A percentile compares a stretch with the other conserved stretches of the same genome.
These are phyloP conservation scores for Cryptosula pallasiana DNA, from an alignment of 2,888 invertebrate genomes.

Conservation along the genomic window DNA sequence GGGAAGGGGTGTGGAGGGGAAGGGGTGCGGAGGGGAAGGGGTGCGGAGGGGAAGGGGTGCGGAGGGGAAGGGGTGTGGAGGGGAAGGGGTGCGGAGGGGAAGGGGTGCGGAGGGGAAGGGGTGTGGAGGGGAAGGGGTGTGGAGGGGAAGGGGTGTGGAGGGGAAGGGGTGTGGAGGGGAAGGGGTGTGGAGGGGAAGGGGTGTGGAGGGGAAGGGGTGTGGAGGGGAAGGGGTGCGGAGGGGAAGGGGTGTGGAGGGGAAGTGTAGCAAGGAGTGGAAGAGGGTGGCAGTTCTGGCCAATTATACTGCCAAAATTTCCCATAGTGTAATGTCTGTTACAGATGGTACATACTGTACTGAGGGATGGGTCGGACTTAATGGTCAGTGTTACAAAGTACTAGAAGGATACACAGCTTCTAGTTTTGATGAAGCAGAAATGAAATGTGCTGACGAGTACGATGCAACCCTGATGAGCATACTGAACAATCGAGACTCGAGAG, in stretches of 20 bases:
- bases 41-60: background rate
- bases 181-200: too few species aligned
- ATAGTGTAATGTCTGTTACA: too few species aligned
- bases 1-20: background rate
- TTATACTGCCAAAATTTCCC: too few species aligned
- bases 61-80: background rate
- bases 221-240: too few species aligned
- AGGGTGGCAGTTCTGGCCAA: too few species aligned
- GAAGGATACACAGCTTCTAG: background rate
- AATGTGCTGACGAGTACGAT: slow-evolving; percentile 18
- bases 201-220: too few species aligned
- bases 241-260: too few species aligned
- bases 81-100: background rate
- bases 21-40: background rate
- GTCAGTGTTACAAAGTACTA: background rate
- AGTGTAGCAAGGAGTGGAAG: too few species aligned
- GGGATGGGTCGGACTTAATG: slow-evolving; percentile 13
- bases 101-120: background rate
- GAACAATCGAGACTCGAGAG: background rate
- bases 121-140: background rate
- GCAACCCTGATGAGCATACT: background rate
- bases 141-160: background rate
- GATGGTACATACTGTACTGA: slow-evolving; percentile 16
- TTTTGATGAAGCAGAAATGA: slow-evolving; percentile 4
- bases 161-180: too few species aligned